A percentile compares a stretch with the other conserved stretches of the same genome.
Conservation (phyloP, 1,140 invertebrate species). For the Dendrolimus punctatus region DNA sequence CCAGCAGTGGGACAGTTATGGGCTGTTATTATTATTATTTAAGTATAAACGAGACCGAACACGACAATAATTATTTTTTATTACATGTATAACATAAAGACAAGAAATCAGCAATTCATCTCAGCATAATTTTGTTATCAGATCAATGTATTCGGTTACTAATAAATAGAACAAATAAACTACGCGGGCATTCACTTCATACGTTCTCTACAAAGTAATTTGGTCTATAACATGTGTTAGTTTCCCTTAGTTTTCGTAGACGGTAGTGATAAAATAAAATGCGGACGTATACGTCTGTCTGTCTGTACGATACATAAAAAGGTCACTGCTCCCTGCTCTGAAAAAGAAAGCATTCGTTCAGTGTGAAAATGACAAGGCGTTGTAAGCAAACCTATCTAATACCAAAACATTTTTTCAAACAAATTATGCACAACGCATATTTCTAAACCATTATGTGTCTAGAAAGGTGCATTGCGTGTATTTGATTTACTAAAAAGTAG, state of each 20-base stretch:
- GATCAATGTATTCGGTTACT: constrained; percentile 12
- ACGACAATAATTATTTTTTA: neutral
- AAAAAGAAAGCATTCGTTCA: constrained; percentile 15
- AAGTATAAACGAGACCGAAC: too few relatives aligned
- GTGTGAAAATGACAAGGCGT: constrained; percentile 15
- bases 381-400: constrained; percentile 4
- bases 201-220: neutral
- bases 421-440: too few relatives aligned
- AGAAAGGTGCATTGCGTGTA: too few relatives aligned
- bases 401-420: neutral
- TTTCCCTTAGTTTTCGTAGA: constrained; percentile 15
- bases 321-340: constrained; percentile 45
- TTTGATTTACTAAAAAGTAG: too few relatives aligned
- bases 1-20: too few relatives aligned
- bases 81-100: neutral
- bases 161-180: constrained; percentile 19
- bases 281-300: constrained; percentile 57
- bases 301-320: constrained; percentile 54
- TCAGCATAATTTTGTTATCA: constrained; percentile 9
- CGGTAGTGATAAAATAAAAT: constrained; percentile 51
- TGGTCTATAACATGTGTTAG: constrained; percentile 13
- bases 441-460: too few relatives aligned
- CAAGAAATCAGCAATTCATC: too few relatives aligned
- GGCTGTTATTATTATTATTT: too few relatives aligned
- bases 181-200: constrained; percentile 22